phyloP scores from a whole-genome alignment of 2,797 vertebrate species.

The Coregonus ussuriensis region DNA sequence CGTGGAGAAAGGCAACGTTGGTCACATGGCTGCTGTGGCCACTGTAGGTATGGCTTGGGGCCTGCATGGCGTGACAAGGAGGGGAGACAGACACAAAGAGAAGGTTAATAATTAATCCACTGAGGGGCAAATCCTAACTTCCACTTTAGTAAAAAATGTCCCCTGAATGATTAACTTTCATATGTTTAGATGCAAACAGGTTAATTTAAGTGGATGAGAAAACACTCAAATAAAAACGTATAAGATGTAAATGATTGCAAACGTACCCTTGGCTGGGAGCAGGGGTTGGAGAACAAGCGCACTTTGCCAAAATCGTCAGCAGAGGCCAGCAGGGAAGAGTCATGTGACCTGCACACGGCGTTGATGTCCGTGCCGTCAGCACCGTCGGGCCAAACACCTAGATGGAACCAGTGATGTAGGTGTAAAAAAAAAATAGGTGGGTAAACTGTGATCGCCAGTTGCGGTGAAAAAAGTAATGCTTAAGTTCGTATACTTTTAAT shows the following conservation, averaged over 20 bases:
- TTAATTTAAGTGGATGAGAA: neutral
- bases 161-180: neutral
- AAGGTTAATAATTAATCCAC: too few relatives aligned
- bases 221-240: neutral
- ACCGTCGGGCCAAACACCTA: constrained; percentile 84
- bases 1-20: constrained; percentile 87
- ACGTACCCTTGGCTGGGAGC: constrained; percentile 84
- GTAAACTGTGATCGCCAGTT: too few relatives aligned
- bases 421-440: too few relatives aligned
- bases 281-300: constrained; percentile 86
- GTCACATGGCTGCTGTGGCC: constrained; percentile 97
- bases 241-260: neutral
- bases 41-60: constrained; percentile 81
- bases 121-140: neutral
- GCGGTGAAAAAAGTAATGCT: too few relatives aligned
- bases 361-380: constrained; percentile 93
- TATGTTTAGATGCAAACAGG: neutral
- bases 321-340: constrained; percentile 80
- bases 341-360: constrained; percentile 83
- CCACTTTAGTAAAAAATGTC: neutral
- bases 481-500: neutral
- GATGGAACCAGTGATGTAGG: neutral
- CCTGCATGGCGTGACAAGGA: constrained; percentile 64
- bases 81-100: neutral
- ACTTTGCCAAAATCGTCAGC: constrained; percentile 95